Base-by-base conservation (phyloP, 2,797 vertebrate species). In the Furcifer pardalis region DNA sequence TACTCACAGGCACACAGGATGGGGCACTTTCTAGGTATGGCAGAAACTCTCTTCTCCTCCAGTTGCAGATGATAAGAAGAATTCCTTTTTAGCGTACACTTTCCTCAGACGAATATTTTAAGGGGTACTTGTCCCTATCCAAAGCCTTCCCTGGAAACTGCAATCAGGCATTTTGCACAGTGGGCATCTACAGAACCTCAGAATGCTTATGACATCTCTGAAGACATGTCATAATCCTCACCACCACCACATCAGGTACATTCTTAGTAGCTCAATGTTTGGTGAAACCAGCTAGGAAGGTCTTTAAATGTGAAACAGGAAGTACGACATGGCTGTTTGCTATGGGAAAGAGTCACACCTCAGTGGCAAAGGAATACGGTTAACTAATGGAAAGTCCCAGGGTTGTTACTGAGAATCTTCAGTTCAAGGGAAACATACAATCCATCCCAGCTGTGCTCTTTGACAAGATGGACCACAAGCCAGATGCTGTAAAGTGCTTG, bases 261-360 rank as follows among this genome's bases (percentile, higher is more conserved):
- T 21, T 32, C 12, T 32, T 3, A 12, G 7, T 49, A 35, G 46
- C 49, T 49, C 12, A 46, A 21, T 32, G 19, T 35, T 66, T 46
- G 30, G 17, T 66, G 2, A 35, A 7, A 12, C 62, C 5, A 40
- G 10, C 62, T 19, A n/a, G n/a, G 27, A 21, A 30, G 37, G 27
- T 32, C 12, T 46, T 60, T 9, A 23, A 23, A 21, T 23, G 32
- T 15, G 56, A 6, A 32, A 32, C 17, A 56, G 7, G 30, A 12
- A 46, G 21, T 0, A 12, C 8, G 7, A 27, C 21, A 7, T 1
- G 30, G 35, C 10, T 12, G 1, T 21, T 13, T 10, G 2, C 5
- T 25, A 8, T 30, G 19, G 44, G n/a, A 25, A 23, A 59, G 3
- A 6, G 3, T 1, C 23, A 32, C 23, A 12, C 7, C 1, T 9